Conservation (phyloP, 92 coral and sea anemone genomes). For the Paragorgia papillata region DNA sequence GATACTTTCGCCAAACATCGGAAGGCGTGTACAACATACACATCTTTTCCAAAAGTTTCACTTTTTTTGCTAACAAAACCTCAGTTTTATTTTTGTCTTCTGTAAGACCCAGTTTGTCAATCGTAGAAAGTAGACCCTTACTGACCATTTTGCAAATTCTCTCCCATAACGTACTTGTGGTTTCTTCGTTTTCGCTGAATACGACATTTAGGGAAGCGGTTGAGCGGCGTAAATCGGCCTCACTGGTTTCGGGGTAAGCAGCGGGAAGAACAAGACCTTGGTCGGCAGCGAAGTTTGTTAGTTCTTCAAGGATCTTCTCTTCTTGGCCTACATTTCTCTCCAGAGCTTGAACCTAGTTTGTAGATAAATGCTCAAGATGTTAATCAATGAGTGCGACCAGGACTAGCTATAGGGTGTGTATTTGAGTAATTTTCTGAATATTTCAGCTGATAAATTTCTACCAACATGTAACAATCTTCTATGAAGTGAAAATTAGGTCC, state of each 20-base stretch:
- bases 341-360: slow-evolving; percentile 41
- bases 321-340: slow-evolving; percentile 33
- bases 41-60: slow-evolving; percentile 13
- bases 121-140: not conserved
- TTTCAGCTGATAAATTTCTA: no score
- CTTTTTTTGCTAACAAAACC: slow-evolving; percentile 4
- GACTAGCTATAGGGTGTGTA: no score
- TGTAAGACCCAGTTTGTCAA: not conserved
- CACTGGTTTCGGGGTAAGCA: not conserved
- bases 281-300: slow-evolving; percentile 23
- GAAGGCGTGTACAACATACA: slow-evolving; percentile 6
- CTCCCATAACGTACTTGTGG: slow-evolving; percentile 24
- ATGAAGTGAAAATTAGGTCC: no score
- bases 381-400: no score
- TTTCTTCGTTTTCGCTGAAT: slow-evolving; percentile 21
- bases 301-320: slow-evolving; percentile 27
- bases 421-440: no score
- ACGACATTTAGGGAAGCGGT: slow-evolving; percentile 16
- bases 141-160: slow-evolving; percentile 14
- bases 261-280: slow-evolving; percentile 22
- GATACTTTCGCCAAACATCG: slow-evolving; percentile 30
- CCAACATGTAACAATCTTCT: no score
- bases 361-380: no score
- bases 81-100: not conserved
- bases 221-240: not conserved